Base-by-base conservation (phyloP, 1,140 invertebrate species). In the Adoxophyes honmai region DNA sequence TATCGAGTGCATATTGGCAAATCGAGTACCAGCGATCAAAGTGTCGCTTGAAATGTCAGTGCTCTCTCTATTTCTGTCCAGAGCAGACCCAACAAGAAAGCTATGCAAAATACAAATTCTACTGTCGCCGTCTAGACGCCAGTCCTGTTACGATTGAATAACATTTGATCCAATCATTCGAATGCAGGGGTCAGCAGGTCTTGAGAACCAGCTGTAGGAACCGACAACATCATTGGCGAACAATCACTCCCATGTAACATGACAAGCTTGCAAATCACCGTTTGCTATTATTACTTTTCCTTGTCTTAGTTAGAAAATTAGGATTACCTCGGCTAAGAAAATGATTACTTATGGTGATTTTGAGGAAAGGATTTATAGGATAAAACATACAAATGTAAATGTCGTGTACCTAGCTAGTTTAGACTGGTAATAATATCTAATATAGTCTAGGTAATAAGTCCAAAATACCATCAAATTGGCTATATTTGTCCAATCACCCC, bases 81-180 rank as follows among this genome's bases (percentile, higher is more conserved):
- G 65, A 72, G 65, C 72, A 70, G 68, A 75, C 60, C 65, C 69
- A 74, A 76, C 74, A 80, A 78, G 73, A 79, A 85, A 83, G 77
- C 80, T 73, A 78, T 78, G 75, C 70, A 74, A 80, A 78, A 75
- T 70, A 68, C 68, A 81, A 87, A 82, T 86, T 82, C 73, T 75
- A 60, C 57, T 64, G 83, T 75, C 84, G 81, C 81, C 81, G 82
- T 83, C 81, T 85, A 77, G 81, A 78, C 81, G 78, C 58, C 69
- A 57, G 70, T 81, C 70, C 73, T 78, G 74, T 62, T 73, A 74
- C 78, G 81, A 83, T 82, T 81, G 75, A 80, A 85, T 85, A 85
- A 81, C 66, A 84, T 74, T 87, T 82, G 81, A 85, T 83, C 81
- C 80, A 82, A 86, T 86, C 81, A 84, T 80, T 61, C 71, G 75